Evolutionary conservation across 2,797 vertebrate species (phyloP).

Genomic region (Botia kubotai): DNA sequence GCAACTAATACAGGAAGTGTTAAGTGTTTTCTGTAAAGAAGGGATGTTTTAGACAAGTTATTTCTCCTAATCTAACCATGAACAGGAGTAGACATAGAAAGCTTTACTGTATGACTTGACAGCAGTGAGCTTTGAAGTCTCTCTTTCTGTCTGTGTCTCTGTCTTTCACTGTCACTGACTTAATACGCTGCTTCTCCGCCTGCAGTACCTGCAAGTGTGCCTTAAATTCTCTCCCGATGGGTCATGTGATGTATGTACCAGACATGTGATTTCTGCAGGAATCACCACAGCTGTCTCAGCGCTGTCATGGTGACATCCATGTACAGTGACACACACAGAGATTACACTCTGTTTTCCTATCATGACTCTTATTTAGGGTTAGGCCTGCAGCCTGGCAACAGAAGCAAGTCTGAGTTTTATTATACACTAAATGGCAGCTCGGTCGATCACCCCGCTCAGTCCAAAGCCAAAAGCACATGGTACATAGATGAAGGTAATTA

Average conservation of each 20-base stretch:
- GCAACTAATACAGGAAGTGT: neutral
- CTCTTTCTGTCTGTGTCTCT: neutral
- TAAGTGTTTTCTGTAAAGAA: neutral
- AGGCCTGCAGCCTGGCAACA: slow-evolving; percentile 94
- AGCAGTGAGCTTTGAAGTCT: neutral
- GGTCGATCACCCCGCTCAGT: slow-evolving; percentile 89
- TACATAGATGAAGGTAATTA: slow-evolving; percentile 98
- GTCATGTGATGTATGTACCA: neutral
- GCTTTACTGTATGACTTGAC: too few relatives aligned
- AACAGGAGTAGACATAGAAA: neutral
- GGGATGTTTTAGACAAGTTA: neutral
- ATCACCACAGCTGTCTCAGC: neutral
- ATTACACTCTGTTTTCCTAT: slow-evolving; percentile 63
- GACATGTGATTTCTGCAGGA: slow-evolving; percentile 2
- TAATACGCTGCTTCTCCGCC: neutral
- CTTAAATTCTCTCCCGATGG: neutral
- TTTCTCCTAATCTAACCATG: neutral
- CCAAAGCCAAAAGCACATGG: slow-evolving; percentile 96
- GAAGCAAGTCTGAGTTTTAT: slow-evolving; percentile 99
- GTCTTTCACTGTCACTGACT: neutral
- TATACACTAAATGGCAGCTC: slow-evolving; percentile 98
- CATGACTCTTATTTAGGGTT: slow-evolving; percentile 79
- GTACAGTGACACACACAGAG: neutral
- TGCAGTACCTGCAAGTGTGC: neutral
- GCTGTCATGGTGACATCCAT: neutral